phyloP scores from a whole-genome alignment of 2,797 vertebrate genomes.

The Cryptoprocta ferox region DNA sequence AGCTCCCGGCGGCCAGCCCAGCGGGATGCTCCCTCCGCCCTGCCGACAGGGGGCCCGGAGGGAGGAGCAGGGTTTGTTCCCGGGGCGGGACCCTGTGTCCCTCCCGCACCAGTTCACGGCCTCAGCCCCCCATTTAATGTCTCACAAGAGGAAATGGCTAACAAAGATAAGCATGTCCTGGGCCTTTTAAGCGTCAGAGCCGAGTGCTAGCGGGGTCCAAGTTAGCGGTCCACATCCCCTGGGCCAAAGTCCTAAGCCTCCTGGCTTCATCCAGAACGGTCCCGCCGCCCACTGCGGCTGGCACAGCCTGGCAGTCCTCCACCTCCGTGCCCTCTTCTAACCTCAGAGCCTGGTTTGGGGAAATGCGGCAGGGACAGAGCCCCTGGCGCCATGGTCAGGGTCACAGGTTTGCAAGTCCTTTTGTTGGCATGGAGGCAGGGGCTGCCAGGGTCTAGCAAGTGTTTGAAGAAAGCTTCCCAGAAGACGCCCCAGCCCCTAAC shows the following conservation, averaged over 20 bases:
- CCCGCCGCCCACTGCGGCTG: no score
- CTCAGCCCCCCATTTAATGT: background rate
- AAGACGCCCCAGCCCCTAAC: fast-evolving
- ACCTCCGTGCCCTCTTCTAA: background rate
- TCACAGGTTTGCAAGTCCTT: background rate
- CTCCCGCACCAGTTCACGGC: fast-evolving
- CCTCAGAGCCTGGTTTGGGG: no score
- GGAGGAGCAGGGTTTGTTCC: no score
- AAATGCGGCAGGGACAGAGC: background rate
- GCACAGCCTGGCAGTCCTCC: no score
- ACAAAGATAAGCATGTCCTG: background rate
- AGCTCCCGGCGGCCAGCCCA: fast-evolving
- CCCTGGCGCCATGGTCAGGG: background rate
- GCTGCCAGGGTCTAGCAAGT: background rate
- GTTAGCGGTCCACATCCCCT: no score
- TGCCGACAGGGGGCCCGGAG: background rate
- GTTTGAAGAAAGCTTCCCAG: background rate
- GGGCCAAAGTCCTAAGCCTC: background rate
- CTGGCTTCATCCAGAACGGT: no score
- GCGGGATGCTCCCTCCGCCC: fast-evolving
- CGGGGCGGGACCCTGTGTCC: background rate
- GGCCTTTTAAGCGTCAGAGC: background rate
- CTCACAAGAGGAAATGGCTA: background rate
- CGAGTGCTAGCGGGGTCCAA: background rate
- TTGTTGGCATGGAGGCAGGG: no score